Percentiles rank a stretch among this genome's conserved stretches.
These are phyloP conservation scores for Sebastes miniatus DNA, from an alignment of 2,797 vertebrate species.

Conservation along the genomic window DNA sequence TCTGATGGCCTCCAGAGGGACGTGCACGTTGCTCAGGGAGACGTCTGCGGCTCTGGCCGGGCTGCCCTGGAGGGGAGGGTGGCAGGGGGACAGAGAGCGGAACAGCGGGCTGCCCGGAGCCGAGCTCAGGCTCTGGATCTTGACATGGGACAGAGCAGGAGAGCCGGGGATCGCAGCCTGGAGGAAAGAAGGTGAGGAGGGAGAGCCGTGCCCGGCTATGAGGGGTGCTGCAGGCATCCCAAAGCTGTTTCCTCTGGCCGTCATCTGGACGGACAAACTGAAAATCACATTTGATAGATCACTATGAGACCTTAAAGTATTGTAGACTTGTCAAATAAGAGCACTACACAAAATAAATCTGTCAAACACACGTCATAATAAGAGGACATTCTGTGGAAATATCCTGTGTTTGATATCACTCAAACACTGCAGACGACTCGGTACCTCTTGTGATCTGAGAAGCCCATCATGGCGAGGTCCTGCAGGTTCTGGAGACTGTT, in stretches of 20 bases:
- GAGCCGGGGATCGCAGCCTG: constrained; percentile 67
- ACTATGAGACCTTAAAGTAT: background rate
- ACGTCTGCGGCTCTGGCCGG: constrained; percentile 83
- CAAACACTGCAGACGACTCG: background rate
- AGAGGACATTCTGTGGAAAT: background rate
- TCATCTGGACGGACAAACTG: constrained; percentile 78
- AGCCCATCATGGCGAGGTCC: constrained; percentile 86
- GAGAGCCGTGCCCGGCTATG: constrained; percentile 48
- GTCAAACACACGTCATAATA: background rate
- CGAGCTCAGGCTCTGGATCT: constrained; percentile 56
- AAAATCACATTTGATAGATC: constrained; percentile 25
- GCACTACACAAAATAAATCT: background rate
- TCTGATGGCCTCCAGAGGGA: constrained; percentile 92
- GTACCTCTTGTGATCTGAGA: constrained; percentile 88
- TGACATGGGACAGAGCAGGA: constrained; percentile 54
- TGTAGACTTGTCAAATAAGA: background rate
- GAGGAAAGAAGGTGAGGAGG: constrained; percentile 62
- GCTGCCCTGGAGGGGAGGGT: constrained; percentile 83
- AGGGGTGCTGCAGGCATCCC: constrained; percentile 50
- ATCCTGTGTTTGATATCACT: background rate
- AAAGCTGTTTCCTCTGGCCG: constrained; percentile 51
- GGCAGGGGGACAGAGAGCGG: constrained; percentile 82
- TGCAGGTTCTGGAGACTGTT: constrained; percentile 76
- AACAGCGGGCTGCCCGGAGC: constrained; percentile 89
- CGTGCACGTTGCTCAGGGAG: constrained; percentile 87